Conservation (phyloP, 2,888 invertebrate genomes). For the Sphecodes monilicornis region DNA sequence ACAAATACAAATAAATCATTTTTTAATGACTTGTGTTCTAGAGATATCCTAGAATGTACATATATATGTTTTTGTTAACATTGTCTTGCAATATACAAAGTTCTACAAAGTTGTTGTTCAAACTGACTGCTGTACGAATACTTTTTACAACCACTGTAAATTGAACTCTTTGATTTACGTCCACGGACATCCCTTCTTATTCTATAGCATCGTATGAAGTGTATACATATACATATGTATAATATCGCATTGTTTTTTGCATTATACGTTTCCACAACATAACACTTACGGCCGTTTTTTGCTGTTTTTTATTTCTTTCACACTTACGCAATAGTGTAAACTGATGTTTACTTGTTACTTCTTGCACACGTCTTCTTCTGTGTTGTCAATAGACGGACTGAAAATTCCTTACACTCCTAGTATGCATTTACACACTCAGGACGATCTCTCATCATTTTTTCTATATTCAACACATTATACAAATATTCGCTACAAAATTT, state of each 20-base stretch:
- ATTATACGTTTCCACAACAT: constrained; percentile 17
- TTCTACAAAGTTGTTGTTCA: no score
- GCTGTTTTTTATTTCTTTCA: background rate
- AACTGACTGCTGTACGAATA: no score
- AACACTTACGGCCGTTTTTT: background rate
- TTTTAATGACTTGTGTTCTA: no score
- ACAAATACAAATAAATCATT: no score
- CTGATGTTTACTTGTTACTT: background rate
- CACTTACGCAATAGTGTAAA: constrained; percentile 31
- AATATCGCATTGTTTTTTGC: background rate
- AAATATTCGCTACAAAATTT: no score
- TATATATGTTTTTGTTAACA: no score
- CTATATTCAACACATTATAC: background rate
- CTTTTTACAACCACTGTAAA: no score
- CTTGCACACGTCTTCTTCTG: background rate
- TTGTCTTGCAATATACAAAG: no score
- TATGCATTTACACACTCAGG: background rate
- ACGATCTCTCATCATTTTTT: background rate
- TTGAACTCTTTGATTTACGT: background rate
- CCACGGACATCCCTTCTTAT: background rate
- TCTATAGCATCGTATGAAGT: background rate
- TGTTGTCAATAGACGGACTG: background rate
- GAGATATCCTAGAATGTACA: no score
- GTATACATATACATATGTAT: background rate
- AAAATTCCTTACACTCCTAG: background rate